phyloP scores from a whole-genome alignment of 2,113 vertebrate species.

The Python bivittatus region DNA sequence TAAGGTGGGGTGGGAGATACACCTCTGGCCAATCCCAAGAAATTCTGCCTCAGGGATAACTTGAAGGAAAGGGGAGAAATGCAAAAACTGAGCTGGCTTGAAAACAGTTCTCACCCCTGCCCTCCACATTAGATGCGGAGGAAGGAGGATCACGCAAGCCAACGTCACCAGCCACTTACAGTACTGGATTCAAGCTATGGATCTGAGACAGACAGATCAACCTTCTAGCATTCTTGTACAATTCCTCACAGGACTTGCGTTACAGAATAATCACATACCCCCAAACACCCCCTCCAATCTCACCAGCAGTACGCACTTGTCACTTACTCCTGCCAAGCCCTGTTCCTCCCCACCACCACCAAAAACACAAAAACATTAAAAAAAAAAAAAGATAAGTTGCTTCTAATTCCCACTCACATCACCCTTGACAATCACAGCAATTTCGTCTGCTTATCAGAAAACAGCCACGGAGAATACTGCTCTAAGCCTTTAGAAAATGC shows the following conservation, averaged over 20 bases:
- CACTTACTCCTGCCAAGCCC: no score
- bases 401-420: not conserved
- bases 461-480: constrained; percentile 23
- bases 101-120: not conserved
- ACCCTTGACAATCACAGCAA: constrained; percentile 13
- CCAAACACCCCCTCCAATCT: not conserved
- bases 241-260: not conserved
- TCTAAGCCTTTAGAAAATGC: constrained; percentile 45
- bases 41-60: not conserved
- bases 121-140: not conserved
- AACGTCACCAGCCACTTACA: not conserved
- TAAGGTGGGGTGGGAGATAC: not conserved
- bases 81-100: not conserved
- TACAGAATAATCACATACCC: not conserved
- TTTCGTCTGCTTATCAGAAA: constrained; percentile 30
- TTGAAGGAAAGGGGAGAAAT: not conserved
- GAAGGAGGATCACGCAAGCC: not conserved
- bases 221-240: no score
- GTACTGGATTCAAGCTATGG: not conserved
- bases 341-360: not conserved
- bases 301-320: not conserved
- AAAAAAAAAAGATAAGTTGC: not conserved
- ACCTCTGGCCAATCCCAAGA: no score
- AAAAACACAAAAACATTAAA: not conserved
- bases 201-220: not conserved